Evolutionary conservation across 2,113 vertebrate genomes (phyloP).

Genomic region (Cyanoliseus patagonus): DNA sequence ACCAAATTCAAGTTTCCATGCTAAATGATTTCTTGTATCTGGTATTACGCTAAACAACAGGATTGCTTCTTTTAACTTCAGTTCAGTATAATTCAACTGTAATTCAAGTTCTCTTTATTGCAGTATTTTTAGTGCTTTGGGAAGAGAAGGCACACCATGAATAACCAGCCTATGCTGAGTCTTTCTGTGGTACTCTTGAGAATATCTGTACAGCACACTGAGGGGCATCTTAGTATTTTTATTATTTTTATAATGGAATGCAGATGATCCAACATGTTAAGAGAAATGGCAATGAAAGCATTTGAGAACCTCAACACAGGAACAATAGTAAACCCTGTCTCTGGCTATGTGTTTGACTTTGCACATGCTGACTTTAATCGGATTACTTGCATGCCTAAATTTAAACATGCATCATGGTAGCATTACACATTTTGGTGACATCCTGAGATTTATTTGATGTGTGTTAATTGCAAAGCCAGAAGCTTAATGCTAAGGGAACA

Average conservation of each 20-base stretch:
- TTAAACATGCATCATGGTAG: neutral
- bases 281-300: neutral
- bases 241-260: neutral
- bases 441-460: neutral
- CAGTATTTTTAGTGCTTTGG: neutral
- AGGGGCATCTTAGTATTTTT: neutral
- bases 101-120: neutral
- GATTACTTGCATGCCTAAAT: slow-evolving; percentile 7
- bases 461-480: neutral
- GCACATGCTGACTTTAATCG: neutral
- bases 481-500: neutral
- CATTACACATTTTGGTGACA: neutral
- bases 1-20: neutral
- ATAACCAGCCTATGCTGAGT: neutral
- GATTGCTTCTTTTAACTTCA: neutral
- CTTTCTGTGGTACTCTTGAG: neutral
- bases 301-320: neutral
- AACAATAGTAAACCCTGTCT: neutral
- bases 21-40: neutral
- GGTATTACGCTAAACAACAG: neutral
- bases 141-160: neutral
- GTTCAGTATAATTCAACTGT: neutral
- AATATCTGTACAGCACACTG: neutral
- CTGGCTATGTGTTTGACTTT: neutral
- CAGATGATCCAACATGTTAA: neutral